phyloP scores from a whole-genome alignment of 1,140 invertebrate genomes.

The silkworm (Bombyx mori) region DNA sequence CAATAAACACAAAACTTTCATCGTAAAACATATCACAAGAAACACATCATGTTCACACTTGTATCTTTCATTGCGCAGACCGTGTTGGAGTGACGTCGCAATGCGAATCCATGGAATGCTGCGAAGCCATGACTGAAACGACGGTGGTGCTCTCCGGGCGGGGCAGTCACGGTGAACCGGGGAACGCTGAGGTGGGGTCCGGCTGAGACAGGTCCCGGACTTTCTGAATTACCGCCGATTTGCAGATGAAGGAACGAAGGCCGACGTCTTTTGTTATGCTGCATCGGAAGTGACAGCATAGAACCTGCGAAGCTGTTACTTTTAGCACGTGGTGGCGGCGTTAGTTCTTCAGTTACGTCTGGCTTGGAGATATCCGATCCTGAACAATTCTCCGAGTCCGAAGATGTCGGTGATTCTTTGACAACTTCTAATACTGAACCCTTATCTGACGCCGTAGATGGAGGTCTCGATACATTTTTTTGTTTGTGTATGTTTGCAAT shows the following conservation, averaged over 20 bases:
- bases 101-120: conserved; percentile 61
- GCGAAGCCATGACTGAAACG: conserved; percentile 66
- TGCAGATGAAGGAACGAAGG: conserved; percentile 60
- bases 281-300: conserved; percentile 38
- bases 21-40: neutral
- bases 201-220: conserved; percentile 50
- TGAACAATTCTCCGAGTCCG: conserved; percentile 41
- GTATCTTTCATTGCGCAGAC: conserved; percentile 40
- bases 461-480: conserved; percentile 63
- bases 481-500: conserved; percentile 65
- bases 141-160: conserved; percentile 58
- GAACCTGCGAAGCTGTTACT: conserved; percentile 64
- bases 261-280: conserved; percentile 41
- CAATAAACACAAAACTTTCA: no score
- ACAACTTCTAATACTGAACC: conserved; percentile 34
- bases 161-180: conserved; percentile 63
- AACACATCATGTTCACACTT: conserved; percentile 19
- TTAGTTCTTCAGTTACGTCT: conserved; percentile 20
- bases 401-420: conserved; percentile 42
- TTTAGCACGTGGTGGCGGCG: conserved; percentile 39
- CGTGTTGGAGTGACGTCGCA: conserved; percentile 70
- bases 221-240: conserved; percentile 31
- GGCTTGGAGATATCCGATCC: conserved; percentile 31
- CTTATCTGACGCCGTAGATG: conserved; percentile 20
- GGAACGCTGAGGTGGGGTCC: conserved; percentile 60